Evolutionary conservation across 2,797 vertebrate species (phyloP).

Genomic region (Yasuhikotakia modesta): DNA sequence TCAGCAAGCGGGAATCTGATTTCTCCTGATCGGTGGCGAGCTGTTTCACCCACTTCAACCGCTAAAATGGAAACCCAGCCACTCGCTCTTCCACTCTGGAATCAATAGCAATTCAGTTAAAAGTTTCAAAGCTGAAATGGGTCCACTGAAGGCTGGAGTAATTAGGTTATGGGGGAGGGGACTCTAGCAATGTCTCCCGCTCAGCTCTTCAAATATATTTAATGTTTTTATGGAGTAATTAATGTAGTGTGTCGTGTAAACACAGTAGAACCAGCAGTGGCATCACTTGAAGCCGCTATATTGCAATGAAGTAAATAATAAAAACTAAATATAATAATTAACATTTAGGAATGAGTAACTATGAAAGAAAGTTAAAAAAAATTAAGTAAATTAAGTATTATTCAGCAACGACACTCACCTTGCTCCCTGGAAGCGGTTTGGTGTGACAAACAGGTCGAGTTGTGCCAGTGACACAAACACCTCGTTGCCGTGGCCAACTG

Average conservation of each 20-base stretch:
- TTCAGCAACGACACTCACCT: slow-evolving; percentile 76
- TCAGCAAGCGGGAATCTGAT: slow-evolving; percentile 24
- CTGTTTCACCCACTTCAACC: neutral
- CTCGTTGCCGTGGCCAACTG: slow-evolving; percentile 69
- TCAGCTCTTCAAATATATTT: slow-evolving; percentile 34
- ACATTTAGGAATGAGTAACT: neutral
- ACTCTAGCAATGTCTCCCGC: slow-evolving; percentile 1
- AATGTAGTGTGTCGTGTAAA: slow-evolving; percentile 31
- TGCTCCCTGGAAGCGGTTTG: slow-evolving; percentile 66
- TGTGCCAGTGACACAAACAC: slow-evolving; percentile 59
- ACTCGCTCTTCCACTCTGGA: slow-evolving; percentile 28
- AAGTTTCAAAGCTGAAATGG: slow-evolving; percentile 55
- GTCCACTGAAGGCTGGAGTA: slow-evolving; percentile 37
- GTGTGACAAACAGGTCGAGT: slow-evolving; percentile 68
- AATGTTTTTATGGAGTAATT: slow-evolving; percentile 31
- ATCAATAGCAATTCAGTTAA: slow-evolving; percentile 69
- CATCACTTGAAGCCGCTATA: neutral
- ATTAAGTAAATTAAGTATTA: neutral
- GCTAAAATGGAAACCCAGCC: slow-evolving; percentile 13
- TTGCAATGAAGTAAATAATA: neutral
- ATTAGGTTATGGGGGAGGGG: slow-evolving; percentile 50
- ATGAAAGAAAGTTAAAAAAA: too few relatives aligned
- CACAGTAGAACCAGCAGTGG: slow-evolving; percentile 10
- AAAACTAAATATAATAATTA: neutral
- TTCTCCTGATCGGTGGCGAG: slow-evolving; percentile 9